Conservation (phyloP, 2,113 vertebrate genomes). For the Romanogobio albipinnatus region DNA sequence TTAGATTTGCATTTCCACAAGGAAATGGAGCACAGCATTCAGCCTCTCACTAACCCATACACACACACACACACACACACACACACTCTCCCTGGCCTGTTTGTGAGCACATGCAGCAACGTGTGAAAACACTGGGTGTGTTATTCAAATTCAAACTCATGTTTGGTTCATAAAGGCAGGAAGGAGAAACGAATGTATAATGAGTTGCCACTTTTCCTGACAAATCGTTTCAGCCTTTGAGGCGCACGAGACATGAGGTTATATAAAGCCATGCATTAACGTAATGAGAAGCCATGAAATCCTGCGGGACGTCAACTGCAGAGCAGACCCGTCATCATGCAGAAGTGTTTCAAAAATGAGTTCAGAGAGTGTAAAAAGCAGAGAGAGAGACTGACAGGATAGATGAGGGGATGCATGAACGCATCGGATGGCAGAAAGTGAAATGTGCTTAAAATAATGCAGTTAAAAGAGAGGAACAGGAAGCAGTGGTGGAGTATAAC, state of each 20-base stretch:
- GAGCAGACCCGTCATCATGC: not conserved
- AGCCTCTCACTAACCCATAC: not conserved
- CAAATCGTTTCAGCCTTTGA: constrained; percentile 1
- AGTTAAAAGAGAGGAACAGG: not conserved
- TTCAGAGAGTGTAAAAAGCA: not conserved
- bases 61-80: not conserved
- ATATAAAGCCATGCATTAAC: not conserved
- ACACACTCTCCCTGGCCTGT: not conserved
- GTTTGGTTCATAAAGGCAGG: not conserved
- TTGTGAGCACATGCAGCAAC: not conserved
- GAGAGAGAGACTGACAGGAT: too few species aligned
- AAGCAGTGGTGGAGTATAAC: not conserved
- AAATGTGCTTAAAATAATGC: not conserved
- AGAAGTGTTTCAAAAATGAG: not conserved
- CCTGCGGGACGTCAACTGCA: not conserved
- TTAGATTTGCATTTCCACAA: not conserved
- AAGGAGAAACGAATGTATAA: not conserved
- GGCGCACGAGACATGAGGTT: not conserved
- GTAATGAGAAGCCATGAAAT: not conserved
- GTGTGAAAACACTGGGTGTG: not conserved
- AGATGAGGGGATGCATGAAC: not conserved
- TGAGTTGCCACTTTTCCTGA: not conserved
- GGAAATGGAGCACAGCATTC: not conserved
- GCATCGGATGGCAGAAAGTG: not conserved
- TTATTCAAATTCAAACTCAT: not conserved